These are phyloP conservation scores for Irena cyanogastra DNA, from an alignment of 2,113 vertebrate genomes.

Conservation along the genomic window DNA sequence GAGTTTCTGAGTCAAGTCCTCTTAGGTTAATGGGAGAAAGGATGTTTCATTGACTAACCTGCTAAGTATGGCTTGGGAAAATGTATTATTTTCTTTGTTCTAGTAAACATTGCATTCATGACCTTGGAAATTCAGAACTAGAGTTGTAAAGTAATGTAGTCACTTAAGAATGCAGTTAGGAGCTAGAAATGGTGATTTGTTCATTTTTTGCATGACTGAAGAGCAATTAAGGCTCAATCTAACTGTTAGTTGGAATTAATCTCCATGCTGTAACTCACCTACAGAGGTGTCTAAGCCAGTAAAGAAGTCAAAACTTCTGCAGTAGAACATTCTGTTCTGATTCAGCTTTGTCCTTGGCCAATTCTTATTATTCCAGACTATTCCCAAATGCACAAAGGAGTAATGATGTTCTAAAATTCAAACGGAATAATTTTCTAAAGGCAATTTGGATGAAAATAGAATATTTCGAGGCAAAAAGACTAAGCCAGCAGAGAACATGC, in stretches of 20 bases:
- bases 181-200: background rate
- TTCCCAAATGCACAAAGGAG: background rate
- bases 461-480: background rate
- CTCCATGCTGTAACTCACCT: background rate
- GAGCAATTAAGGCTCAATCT: background rate
- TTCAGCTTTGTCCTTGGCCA: background rate
- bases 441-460: background rate
- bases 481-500: background rate
- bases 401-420: too few relatives aligned
- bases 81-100: conserved; percentile 7
- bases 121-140: background rate
- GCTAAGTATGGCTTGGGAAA: background rate
- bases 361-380: background rate
- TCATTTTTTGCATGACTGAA: background rate
- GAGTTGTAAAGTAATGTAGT: background rate
- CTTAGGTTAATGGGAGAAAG: conserved; percentile 25
- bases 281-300: background rate
- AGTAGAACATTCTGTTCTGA: background rate
- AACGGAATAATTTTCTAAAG: background rate
- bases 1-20: background rate
- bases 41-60: conserved; percentile 19
- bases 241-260: background rate
- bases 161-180: background rate
- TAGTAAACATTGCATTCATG: background rate
- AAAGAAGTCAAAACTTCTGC: background rate